Evolutionary conservation across 1,140 invertebrate species (phyloP), one percentile per base, ranked within the genome.

Genomic region (Stenopsyche tienmushanensis): DNA sequence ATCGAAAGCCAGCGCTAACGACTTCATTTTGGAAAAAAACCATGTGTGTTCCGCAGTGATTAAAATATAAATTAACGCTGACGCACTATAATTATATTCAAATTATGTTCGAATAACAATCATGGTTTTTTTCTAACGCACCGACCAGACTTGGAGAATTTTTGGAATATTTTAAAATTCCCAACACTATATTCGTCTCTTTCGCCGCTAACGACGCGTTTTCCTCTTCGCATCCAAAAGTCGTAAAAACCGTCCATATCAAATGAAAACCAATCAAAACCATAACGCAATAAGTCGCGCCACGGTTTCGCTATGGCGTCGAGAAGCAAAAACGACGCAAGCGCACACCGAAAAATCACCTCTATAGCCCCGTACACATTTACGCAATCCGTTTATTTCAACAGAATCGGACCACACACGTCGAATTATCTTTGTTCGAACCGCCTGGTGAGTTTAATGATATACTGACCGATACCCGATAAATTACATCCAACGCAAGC

Each of bases 381-480:
- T 15, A 44, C 9, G 13, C 54, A 20, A 42, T 23, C 55, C 13
- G 42, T 26, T 44, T n/a, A 8, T 24, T 9, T 29, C 2, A 25
- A 26, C 26, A 3, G 21, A 44, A 20, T 3, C 23, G 58, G 65
- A 66, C 65, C 65, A 66, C 65, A 66, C 65, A 66, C 65, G 65
- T 62, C 50, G 65, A 62, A 53, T 62, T 44, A 62, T 66, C 64
- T 66, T 66, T 66, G 64, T 60, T 59, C 64, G 34, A 52, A 55
- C 64, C 64, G 64, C 64, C 52, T 41, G 58, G 64, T 66, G 57
- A 59, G 58, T 55, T 66, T 66, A 66, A 66, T 57, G 59, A 66
- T 66, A 66, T 53, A 60, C 57, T 59, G 42, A 60, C 44, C 54
- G 52, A 60, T 60, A 47, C 23, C n/a, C 52, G 24, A 26, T 26